Conservation (phyloP, 2,113 vertebrate genomes). For the Sarotherodon lohbergeri region DNA sequence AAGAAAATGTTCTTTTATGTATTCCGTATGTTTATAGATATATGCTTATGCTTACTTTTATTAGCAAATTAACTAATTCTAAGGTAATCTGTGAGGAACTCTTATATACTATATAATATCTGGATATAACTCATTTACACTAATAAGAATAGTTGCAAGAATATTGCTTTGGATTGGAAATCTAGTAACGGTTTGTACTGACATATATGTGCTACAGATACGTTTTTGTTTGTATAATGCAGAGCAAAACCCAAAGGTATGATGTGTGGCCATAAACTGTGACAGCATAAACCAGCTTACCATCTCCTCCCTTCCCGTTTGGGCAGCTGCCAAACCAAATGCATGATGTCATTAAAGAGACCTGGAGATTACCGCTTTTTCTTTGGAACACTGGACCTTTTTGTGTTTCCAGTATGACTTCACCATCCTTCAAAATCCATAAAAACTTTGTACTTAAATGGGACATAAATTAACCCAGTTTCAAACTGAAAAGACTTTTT, state of each 20-base stretch:
- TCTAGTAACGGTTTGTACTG: neutral
- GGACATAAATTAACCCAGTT: neutral
- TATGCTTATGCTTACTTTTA: neutral
- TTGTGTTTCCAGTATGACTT: constrained; percentile 50
- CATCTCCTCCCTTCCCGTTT: constrained; percentile 11
- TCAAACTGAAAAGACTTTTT: neutral
- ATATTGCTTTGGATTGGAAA: neutral
- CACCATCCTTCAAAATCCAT: constrained; percentile 7
- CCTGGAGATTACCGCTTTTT: constrained; percentile 2
- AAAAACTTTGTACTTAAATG: neutral
- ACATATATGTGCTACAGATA: neutral
- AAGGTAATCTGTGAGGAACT: neutral
- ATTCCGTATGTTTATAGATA: neutral
- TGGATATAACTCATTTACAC: neutral
- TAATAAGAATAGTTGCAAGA: neutral
- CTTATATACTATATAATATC: neutral
- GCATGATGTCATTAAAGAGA: constrained; percentile 59
- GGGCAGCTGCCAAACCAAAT: constrained; percentile 46
- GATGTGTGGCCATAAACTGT: neutral
- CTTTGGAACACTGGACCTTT: constrained; percentile 18
- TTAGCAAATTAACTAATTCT: neutral
- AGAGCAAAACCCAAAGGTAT: neutral
- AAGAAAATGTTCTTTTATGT: neutral
- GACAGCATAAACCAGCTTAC: neutral
- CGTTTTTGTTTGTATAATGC: neutral